A percentile compares a stretch with the other conserved stretches of the same genome.
These are phyloP conservation scores for Periparus ater DNA, from an alignment of 2,797 vertebrate genomes.

Conservation along the genomic window DNA sequence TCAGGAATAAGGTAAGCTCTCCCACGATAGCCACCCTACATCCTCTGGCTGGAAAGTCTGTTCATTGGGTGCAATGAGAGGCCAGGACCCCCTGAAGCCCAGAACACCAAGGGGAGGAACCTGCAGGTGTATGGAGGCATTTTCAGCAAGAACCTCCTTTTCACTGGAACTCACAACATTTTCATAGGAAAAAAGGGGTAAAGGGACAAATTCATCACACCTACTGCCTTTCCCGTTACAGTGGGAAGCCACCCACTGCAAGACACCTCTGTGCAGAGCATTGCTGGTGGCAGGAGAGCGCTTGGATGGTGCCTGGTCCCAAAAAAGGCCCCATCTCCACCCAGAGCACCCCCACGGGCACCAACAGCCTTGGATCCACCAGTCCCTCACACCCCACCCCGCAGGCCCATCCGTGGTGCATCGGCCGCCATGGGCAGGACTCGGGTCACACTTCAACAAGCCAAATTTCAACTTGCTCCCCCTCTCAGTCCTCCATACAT, in stretches of 20 bases:
- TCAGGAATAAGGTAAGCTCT: neutral
- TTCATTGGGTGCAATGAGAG: neutral
- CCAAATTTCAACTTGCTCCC: conserved; percentile 50
- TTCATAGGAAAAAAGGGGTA: neutral
- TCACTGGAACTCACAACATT: neutral
- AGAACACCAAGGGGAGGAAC: neutral
- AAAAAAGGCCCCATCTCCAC: neutral
- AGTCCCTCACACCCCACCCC: neutral
- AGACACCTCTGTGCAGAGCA: neutral
- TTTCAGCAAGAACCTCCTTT: neutral
- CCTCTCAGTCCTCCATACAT: conserved; percentile 13
- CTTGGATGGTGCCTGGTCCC: neutral
- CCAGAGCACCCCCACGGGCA: neutral
- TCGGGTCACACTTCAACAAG: conserved; percentile 37
- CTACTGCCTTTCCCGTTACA: neutral
- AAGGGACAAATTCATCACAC: conserved; percentile 6
- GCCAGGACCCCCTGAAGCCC: neutral
- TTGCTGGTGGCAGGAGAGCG: neutral
- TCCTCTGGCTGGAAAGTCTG: neutral
- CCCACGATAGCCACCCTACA: neutral
- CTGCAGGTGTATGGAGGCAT: accelerated
- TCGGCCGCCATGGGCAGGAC: neutral
- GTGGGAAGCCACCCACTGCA: neutral
- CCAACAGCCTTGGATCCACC: neutral
- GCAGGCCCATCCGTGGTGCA: accelerated